Evolutionary conservation across 1,140 invertebrate genomes (phyloP).

Genomic region (Drosophila ohnishii): DNA sequence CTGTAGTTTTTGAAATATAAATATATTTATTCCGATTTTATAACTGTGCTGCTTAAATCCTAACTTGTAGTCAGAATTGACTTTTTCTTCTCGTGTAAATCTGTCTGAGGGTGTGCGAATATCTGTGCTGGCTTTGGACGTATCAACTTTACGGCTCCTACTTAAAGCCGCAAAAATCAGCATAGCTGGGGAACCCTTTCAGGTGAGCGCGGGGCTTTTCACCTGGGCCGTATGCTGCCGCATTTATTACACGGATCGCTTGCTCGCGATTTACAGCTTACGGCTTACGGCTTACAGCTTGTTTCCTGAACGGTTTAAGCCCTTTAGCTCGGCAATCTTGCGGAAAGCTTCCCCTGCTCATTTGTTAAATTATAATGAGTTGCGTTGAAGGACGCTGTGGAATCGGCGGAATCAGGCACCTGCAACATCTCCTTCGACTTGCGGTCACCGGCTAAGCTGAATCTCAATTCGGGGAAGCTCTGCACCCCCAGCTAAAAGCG

Average conservation of each 20-base stretch:
- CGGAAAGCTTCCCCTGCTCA: constrained; percentile 49
- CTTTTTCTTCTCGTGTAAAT: constrained; percentile 1
- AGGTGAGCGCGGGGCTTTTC: constrained; percentile 23
- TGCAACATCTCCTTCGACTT: constrained; percentile 18
- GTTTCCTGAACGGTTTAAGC: constrained; percentile 65
- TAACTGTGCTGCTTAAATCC: neutral
- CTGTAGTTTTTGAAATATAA: neutral
- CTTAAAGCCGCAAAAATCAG: constrained; percentile 75
- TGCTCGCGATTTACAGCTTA: constrained; percentile 51
- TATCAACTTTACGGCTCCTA: constrained; percentile 47
- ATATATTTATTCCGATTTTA: too few relatives aligned
- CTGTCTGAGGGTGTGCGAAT: constrained; percentile 10
- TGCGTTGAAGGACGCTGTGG: neutral
- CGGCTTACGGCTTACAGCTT: constrained; percentile 57
- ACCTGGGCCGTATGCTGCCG: constrained; percentile 60
- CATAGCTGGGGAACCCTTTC: constrained; percentile 52
- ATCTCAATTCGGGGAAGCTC: neutral
- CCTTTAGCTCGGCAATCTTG: constrained; percentile 61
- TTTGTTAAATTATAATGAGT: constrained; percentile 73
- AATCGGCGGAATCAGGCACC: constrained; percentile 32
- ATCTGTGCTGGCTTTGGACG: constrained; percentile 24
- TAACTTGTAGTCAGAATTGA: neutral
- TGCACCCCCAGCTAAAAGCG: neutral
- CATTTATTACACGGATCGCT: constrained; percentile 63
- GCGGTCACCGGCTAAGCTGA: constrained; percentile 29